Evolutionary conservation across 1,140 invertebrate species (phyloP).

Genomic region (Drepana arcuata): DNA sequence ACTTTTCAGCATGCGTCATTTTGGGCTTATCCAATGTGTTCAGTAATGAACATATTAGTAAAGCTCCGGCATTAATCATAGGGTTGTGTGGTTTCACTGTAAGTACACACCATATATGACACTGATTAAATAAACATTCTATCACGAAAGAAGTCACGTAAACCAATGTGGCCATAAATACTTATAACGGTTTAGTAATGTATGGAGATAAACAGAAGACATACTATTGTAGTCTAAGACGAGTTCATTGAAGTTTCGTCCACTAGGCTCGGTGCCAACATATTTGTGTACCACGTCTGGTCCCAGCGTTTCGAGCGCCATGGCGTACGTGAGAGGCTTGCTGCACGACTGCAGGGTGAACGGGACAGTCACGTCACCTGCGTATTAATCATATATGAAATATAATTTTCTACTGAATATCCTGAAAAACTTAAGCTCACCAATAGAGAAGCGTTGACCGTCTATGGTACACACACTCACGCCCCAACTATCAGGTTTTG

Average conservation of each 20-base stretch:
- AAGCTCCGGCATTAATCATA: conserved; percentile 98
- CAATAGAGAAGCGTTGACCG: conserved; percentile 94
- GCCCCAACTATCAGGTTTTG: conserved; percentile 91
- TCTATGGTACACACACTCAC: conserved; percentile 94
- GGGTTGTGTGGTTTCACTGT: conserved; percentile 98
- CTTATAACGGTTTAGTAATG: too few relatives aligned
- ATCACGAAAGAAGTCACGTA: too few relatives aligned
- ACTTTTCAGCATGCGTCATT: conserved; percentile 91
- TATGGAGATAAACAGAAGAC: too few relatives aligned
- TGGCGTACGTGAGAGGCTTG: conserved; percentile 96
- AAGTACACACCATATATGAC: too few relatives aligned
- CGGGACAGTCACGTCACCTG: conserved; percentile 87
- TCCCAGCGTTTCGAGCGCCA: conserved; percentile 92
- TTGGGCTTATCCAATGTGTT: conserved; percentile 88
- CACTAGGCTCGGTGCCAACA: conserved; percentile 96
- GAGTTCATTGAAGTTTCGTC: conserved; percentile 96
- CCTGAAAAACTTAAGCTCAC: conserved; percentile 21
- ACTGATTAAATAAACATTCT: too few relatives aligned
- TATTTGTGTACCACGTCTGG: conserved; percentile 94
- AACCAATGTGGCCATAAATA: conserved; percentile 3
- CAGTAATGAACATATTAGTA: conserved; percentile 90
- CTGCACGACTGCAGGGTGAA: conserved; percentile 98
- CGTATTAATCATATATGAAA: conserved; percentile 1
- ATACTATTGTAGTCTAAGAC: conserved; percentile 94
- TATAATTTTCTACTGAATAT: not conserved